Evolutionary conservation across 1,140 invertebrate species (phyloP).

Genomic region (Cepaea nemoralis): DNA sequence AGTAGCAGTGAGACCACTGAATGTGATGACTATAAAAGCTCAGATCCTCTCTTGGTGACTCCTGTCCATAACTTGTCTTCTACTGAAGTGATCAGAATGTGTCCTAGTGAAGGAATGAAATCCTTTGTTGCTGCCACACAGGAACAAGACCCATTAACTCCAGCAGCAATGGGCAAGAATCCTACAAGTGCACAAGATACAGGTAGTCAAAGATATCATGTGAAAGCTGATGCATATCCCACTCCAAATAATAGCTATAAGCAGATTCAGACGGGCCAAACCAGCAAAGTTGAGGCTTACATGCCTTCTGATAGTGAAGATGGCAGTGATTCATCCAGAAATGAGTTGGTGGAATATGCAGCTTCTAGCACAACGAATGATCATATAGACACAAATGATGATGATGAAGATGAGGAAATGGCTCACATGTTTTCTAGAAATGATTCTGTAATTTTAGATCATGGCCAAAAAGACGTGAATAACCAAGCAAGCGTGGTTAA

Average conservation of each 20-base stretch:
- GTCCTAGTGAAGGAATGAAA: slow-evolving; percentile 61
- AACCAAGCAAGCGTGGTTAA: slow-evolving; percentile 26
- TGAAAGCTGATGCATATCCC: neutral
- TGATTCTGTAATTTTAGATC: slow-evolving; percentile 67
- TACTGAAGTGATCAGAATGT: slow-evolving; percentile 76
- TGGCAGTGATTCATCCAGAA: neutral
- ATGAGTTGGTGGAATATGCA: neutral
- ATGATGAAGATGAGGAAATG: slow-evolving; percentile 68
- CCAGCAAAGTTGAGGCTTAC: neutral
- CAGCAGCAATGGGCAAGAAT: no score
- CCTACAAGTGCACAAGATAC: neutral
- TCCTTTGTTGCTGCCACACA: neutral
- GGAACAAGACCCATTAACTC: no score
- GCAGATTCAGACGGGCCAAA: neutral
- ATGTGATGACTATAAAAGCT: slow-evolving; percentile 8
- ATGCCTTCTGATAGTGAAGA: neutral
- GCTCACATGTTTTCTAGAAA: slow-evolving; percentile 66
- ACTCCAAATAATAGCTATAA: no score
- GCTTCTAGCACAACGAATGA: slow-evolving; percentile 49
- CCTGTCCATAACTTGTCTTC: neutral
- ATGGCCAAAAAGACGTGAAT: slow-evolving; percentile 62
- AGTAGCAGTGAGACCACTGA: neutral
- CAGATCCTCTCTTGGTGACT: neutral
- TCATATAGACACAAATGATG: slow-evolving; percentile 56
- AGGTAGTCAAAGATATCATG: neutral